phyloP scores from a whole-genome alignment of 2,888 invertebrate genomes.

The Hemaris fuciformis region DNA sequence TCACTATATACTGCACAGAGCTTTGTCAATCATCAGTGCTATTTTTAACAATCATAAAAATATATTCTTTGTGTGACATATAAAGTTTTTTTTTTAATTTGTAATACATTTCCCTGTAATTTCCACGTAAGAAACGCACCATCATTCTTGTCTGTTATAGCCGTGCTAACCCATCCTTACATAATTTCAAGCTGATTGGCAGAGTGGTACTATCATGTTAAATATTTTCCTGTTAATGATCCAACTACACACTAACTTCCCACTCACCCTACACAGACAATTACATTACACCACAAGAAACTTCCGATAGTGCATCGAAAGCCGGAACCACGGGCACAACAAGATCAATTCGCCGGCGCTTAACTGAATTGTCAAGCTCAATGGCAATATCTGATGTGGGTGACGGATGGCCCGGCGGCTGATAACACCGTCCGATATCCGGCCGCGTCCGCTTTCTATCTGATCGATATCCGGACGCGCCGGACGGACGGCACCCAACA shows the following conservation, averaged over 20 bases:
- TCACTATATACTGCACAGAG: too few species aligned
- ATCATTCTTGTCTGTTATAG: too few species aligned
- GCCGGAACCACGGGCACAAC: not conserved
- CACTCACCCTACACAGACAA: not conserved
- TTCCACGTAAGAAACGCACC: too few species aligned
- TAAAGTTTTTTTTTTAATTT: too few species aligned
- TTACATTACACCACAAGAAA: not conserved
- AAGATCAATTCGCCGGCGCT: not conserved
- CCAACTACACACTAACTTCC: not conserved
- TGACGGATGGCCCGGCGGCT: conserved; percentile 28
- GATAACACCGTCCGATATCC: conserved; percentile 45
- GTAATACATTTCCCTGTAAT: too few species aligned
- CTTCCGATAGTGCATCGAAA: not conserved
- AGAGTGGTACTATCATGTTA: too few species aligned
- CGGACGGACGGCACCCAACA: conserved; percentile 18
- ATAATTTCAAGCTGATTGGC: too few species aligned
- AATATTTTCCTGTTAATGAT: too few species aligned
- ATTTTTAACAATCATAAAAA: too few species aligned
- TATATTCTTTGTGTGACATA: too few species aligned
- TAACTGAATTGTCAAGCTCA: not conserved
- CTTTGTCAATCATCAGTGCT: too few species aligned
- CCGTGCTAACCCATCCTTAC: too few species aligned
- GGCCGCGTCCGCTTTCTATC: conserved; percentile 33
- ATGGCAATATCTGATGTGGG: not conserved
- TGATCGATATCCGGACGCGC: conserved; percentile 34